Base-by-base conservation (phyloP, 2,113 vertebrate genomes). In the Archocentrus centrarchus region DNA sequence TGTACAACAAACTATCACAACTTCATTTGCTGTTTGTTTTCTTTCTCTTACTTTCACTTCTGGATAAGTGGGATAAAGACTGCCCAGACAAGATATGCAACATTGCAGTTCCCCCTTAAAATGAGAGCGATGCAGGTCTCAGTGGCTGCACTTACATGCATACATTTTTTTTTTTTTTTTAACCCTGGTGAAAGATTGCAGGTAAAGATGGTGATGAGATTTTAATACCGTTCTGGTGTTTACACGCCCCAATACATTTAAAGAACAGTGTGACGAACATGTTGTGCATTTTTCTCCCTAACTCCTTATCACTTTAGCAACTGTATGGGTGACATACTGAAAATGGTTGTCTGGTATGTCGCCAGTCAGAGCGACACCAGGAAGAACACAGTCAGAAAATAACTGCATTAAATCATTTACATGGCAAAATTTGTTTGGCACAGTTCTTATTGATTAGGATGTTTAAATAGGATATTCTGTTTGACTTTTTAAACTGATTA, bases 51-150 rank as follows among this genome's bases (percentile, higher is more conserved):
- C 17, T 73, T 73, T 73, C 44, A 53, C 17, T 73, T 73, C 44
- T 73, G 66, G 66, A 53, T 32, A 73, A 53, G 44, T 73, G 66
- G 44, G 3, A 73, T 73, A 73, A 73, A 73, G 66, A 32, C 44
- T 73, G 17, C 44, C 27, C 44, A 53, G 66, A 32, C 66, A 73
- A 73, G 66, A 20, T 73, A n/a, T 73, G 66, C 66, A 53, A 6
- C 17, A 73, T 73, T 73, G 27, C 27, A 73, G 6, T 73, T 14
- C 3, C 44, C 66, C 44, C 27, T 73, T 30, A 73, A 32, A 50
- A 73, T 32, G 17, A 73, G 20, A 47, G 13, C 13, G 14, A 5
- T 47, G 14, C 14, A 15, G 44, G 44, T 5, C 44, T 47, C 44
- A 1, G 11, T 47, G 44, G 13, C 44, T 47, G 44, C 44, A 47